A percentile compares a stretch with the other conserved stretches of the same genome.
These are phyloP conservation scores for Picathartes gymnocephalus DNA, from an alignment of 2,113 vertebrate genomes.

Conservation along the genomic window DNA sequence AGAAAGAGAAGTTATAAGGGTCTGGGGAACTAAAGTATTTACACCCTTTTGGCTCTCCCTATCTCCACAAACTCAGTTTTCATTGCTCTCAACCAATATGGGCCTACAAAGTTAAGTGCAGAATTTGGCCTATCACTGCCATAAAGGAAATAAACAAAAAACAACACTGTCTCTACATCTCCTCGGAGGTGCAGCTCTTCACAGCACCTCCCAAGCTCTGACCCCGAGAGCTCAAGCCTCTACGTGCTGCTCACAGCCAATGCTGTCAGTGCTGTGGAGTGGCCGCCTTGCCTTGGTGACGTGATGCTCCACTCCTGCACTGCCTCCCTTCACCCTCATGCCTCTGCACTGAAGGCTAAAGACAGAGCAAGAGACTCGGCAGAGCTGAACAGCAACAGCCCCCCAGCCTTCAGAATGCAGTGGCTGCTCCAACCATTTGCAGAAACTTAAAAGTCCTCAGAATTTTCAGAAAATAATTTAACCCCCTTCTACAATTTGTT, in stretches of 20 bases:
- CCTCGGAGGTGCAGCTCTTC: not conserved
- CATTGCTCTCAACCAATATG: not conserved
- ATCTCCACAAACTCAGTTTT: not conserved
- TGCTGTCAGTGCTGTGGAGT: not conserved
- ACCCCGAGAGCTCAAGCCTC: not conserved
- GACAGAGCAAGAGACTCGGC: not conserved
- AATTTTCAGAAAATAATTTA: not conserved
- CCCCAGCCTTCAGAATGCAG: not conserved
- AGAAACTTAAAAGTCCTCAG: not conserved
- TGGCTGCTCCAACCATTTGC: not conserved
- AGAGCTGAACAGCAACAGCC: not conserved
- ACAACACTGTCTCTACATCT: not conserved
- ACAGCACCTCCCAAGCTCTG: not conserved
- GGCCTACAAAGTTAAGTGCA: accelerated
- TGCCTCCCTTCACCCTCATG: not conserved
- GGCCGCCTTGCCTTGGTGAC: not conserved
- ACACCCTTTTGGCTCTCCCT: not conserved
- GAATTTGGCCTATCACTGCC: not conserved
- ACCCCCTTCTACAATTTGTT: not conserved
- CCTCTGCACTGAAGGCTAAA: not conserved
- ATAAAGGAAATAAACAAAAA: not conserved
- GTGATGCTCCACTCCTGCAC: accelerated
- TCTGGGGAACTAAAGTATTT: not conserved
- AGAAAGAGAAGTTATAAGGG: not conserved
- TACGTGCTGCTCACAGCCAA: not conserved